Percentiles rank a stretch among this genome's conserved stretches.
Conservation (phyloP, 2,113 vertebrate species). For the Notiomystis cincta region DNA sequence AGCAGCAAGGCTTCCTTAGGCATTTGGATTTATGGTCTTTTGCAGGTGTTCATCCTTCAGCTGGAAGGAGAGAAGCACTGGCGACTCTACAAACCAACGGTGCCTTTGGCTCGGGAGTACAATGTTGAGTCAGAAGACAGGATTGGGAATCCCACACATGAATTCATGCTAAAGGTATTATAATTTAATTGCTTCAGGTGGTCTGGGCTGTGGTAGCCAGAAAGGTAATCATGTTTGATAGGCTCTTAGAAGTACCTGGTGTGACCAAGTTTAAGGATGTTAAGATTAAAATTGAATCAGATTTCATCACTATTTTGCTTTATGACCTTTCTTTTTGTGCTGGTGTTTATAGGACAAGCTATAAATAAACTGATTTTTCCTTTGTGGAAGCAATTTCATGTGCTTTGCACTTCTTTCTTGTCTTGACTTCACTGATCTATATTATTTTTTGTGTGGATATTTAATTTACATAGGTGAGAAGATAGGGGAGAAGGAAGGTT, state of each 20-base stretch:
- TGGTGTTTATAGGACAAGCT: not conserved
- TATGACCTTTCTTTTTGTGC: not conserved
- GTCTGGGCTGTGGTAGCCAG: not conserved
- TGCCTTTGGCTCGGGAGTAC: conserved; percentile 84
- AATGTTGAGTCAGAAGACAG: conserved; percentile 75
- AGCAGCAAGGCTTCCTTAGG: not conserved
- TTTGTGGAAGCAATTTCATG: not conserved
- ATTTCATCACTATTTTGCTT: not conserved
- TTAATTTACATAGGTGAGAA: not conserved
- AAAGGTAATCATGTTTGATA: not conserved
- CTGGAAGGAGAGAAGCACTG: conserved; percentile 91
- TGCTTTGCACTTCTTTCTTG: not conserved
- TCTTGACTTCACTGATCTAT: not conserved
- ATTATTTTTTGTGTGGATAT: not conserved
- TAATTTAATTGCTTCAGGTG: not conserved
- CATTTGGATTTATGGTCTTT: not conserved
- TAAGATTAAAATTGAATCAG: not conserved
- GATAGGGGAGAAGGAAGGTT: not conserved
- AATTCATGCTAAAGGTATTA: conserved; percentile 82
- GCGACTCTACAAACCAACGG: conserved; percentile 82
- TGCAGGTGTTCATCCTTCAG: conserved; percentile 89
- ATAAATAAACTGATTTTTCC: not conserved
- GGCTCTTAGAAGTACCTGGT: not conserved
- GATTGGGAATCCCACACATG: conserved; percentile 83
- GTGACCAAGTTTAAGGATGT: not conserved